Evolutionary conservation across 2,113 vertebrate species (phyloP).

Genomic region (Daphoenositta chrysoptera): DNA sequence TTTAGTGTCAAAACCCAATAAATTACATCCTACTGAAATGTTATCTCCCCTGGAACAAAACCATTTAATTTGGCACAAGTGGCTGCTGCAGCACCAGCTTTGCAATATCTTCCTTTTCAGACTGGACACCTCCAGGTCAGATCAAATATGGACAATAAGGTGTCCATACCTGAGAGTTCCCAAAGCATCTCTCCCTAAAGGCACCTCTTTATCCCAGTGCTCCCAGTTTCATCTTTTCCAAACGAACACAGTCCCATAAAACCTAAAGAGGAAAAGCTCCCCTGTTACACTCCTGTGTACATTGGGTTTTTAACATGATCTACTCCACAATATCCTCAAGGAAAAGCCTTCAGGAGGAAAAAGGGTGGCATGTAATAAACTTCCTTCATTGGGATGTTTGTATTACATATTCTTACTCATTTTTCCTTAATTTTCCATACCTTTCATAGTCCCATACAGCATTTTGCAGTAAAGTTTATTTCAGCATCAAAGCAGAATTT

Average conservation of each 20-base stretch:
- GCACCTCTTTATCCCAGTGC: neutral
- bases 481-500: neutral
- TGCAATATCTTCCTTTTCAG: neutral
- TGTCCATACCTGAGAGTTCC: neutral
- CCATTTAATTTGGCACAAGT: neutral
- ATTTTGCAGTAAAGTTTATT: neutral
- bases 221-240: neutral
- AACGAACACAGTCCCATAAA: neutral
- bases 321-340: neutral
- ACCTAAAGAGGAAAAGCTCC: neutral
- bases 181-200: neutral
- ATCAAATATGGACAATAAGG: neutral
- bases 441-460: neutral
- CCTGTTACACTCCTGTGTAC: neutral
- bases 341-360: neutral
- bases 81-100: neutral
- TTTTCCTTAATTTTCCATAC: neutral
- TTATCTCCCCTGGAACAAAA: neutral
- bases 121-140: neutral
- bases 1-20: neutral
- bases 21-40: rapidly evolving
- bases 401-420: neutral
- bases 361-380: neutral
- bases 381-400: neutral
- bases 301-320: neutral